A percentile compares a stretch with the other conserved stretches of the same genome.
Evolutionary conservation across 64 coral and sea anemone species (phyloP).

Genomic region (Montipora sp.): DNA sequence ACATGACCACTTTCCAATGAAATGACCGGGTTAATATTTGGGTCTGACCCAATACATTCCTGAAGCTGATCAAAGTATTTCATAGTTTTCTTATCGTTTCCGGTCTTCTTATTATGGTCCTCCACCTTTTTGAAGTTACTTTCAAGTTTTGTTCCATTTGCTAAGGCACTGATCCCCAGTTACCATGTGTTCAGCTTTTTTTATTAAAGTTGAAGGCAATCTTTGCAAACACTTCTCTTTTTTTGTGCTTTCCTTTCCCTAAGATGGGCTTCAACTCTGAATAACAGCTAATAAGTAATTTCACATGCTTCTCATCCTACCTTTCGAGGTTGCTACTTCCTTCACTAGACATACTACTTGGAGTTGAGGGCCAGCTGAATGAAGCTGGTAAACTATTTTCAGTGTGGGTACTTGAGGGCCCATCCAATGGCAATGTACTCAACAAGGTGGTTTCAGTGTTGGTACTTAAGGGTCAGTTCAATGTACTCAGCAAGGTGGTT

Average conservation of each 20-base stretch:
- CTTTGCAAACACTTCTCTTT: conserved; percentile 26
- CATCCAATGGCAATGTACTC: not conserved
- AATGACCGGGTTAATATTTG: conserved; percentile 25
- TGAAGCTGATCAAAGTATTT: conserved; percentile 31
- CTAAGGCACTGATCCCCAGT: conserved; percentile 24
- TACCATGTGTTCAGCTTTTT: conserved; percentile 13
- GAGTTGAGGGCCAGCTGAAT: conserved; percentile 5
- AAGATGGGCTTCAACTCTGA: conserved; percentile 21
- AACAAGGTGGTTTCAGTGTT: not conserved
- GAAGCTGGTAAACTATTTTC: not conserved
- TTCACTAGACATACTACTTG: conserved; percentile 10
- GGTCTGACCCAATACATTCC: conserved; percentile 14
- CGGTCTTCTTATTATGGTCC: conserved; percentile 46
- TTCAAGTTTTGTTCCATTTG: conserved; percentile 52
- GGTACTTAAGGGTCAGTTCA: not conserved
- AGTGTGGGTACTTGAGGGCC: not conserved
- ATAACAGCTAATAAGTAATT: conserved; percentile 11
- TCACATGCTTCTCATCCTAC: conserved; percentile 34
- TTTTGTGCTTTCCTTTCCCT: conserved; percentile 32
- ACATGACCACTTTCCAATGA: conserved; percentile 12
- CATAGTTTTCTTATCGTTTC: conserved; percentile 47
- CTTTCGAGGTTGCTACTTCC: conserved; percentile 3
- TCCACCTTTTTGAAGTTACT: conserved; percentile 46
- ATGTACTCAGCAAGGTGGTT: conserved; percentile 1
- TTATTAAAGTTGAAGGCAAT: conserved; percentile 19